phyloP scores from a whole-genome alignment of 1,140 invertebrate species.

The honey bee (Apis mellifera) region Amel_HAv3.1 CM009941.2:14142001-14142500 shows the following conservation, averaged over 20 bases:
- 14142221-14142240: slow-evolving; percentile 77
- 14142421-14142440: not conserved
- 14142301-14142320: slow-evolving; percentile 73
- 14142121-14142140: slow-evolving; percentile 76
- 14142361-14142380: slow-evolving; percentile 72
- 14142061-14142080: slow-evolving; percentile 41
- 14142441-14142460: not conserved
- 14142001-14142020: no score
- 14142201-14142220: not conserved
- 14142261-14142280: no score
- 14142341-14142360: slow-evolving; percentile 44
- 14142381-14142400: slow-evolving; percentile 53
- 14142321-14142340: slow-evolving; percentile 25
- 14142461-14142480: not conserved
- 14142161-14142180: not conserved
- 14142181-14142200: slow-evolving; percentile 19
- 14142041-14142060: slow-evolving; percentile 64
- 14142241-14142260: slow-evolving; percentile 75
- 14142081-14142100: slow-evolving; percentile 56
- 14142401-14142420: slow-evolving; percentile 43
- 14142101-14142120: slow-evolving; percentile 72
- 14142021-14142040: slow-evolving; percentile 8
- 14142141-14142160: slow-evolving; percentile 68
- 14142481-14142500: no score
- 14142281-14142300: no score